Evolutionary conservation across 2,888 invertebrate genomes (phyloP), one percentile per base, ranked within the genome.

Genomic region (Cheilosia grossa): DNA sequence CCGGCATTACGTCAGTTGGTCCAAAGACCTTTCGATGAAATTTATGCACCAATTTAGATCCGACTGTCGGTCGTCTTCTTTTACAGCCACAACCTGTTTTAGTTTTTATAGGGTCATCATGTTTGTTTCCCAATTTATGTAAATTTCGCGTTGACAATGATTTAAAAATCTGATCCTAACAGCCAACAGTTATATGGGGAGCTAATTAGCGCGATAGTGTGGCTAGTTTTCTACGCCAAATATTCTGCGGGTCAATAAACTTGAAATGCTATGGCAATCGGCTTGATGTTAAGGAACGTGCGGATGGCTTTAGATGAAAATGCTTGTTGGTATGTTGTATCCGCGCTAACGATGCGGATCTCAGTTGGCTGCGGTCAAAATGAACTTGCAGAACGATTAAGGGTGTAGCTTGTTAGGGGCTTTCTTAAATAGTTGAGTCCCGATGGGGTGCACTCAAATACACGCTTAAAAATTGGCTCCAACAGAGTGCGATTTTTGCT

Each of bases 121-220:
- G 67, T 73, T 21, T 64, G 74, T 83, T 79, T 83, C 74, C 49
- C 79, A 83, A 83, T 79, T 73, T 83, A 83, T 79, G 73, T 51
- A 64, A 78, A 83, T 79, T 19, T 24, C 47, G 19, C 13, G 66
- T 61, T 83, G 82, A 83, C 82, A 83, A 83, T 69, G 69, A 51
- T 64, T 67, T 78, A 59, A 56, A 69, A 74, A 70, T 61, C 17
- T 27, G 54, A 64, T 64, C 33, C 61, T 21, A 73, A 27, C 24
- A 59, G 69, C 54, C 53, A 82, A 59, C 77, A 61, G 66, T 61
- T 78, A 69, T 78, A 69, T 78, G 73, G 61, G 40, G 66, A 53
- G 54, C 51, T 69, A 66, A 82, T 67, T 82, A 78, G 63, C 47
- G 63, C 47, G 56, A 56, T 30, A 63, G 81, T 75, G 70, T 59